Base-by-base conservation (phyloP, 2,113 vertebrate genomes). In the Dolichallabes microphthalmus region DNA sequence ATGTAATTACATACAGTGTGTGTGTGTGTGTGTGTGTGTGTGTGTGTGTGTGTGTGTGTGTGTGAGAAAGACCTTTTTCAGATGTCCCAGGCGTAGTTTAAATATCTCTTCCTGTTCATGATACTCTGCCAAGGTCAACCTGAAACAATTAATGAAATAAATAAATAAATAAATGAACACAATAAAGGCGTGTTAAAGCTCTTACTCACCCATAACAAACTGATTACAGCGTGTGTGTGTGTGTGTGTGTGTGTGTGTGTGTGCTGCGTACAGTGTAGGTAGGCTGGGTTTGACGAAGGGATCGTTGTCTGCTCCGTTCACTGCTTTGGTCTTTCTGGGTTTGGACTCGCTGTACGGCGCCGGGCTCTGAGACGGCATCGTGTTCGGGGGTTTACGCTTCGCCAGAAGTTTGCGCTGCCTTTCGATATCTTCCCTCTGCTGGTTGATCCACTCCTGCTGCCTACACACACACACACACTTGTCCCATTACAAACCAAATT, bases 31-130 rank as follows among this genome's bases (percentile, higher is more conserved):
- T 19, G 69, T 45, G 35, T 22, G 69, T 73, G 69, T 60, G 8
- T 13, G 58, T 39, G n/a, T 35, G 1, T 64, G 32, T 35, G 32
- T 35, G 32, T 77, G 39, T 14, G 45, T 73, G 55, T 22, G 52
- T 83, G 63, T 52, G 64, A 5, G 64, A 19, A 22, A 15, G 25
- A 98, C 98, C 97, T 99, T 99, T 93, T 99, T 99, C 86, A 99
- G 96, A 94, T 99, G 97, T 89, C 98, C 97, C 83, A 99, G 95
- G 90, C 98, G 94, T 89, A 99, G 97, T 91, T 99, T 99, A 94
- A 99, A 99, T 92, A 99, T 99, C 94, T 99, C 98, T 92, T 99
- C 98, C 92, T 99, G 98, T 91, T 99, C 98, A 0, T 99, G 98
- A 91, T 99, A 99, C 90, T 99, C 98, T 61, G 98, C 97, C 82